A percentile compares a stretch with the other conserved stretches of the same genome.
phyloP scores from a whole-genome alignment of 2,797 vertebrate genomes.

The Sebastes matsubarae region DNA sequence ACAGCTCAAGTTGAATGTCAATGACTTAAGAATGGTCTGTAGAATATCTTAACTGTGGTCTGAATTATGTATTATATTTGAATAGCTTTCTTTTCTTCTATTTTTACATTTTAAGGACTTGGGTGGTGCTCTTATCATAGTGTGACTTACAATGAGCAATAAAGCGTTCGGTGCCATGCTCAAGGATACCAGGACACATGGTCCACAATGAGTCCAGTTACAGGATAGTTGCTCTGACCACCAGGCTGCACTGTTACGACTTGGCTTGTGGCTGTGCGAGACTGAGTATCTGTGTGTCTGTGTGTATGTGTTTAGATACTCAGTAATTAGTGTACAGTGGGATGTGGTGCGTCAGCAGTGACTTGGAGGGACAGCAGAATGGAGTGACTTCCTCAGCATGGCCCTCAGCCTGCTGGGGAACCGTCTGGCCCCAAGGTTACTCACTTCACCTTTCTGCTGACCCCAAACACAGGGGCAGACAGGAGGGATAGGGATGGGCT shows the following conservation, averaged over 20 bases:
- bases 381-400: slow-evolving; percentile 58
- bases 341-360: slow-evolving; percentile 57
- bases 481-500: neutral
- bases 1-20: slow-evolving; percentile 65
- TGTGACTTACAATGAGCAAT: neutral
- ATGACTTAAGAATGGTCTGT: slow-evolving; percentile 49
- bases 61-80: slow-evolving; percentile 53
- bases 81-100: slow-evolving; percentile 25
- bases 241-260: slow-evolving; percentile 6
- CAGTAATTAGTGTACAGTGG: slow-evolving; percentile 39
- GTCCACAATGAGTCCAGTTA: slow-evolving; percentile 9
- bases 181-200: neutral
- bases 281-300: neutral
- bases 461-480: slow-evolving; percentile 41
- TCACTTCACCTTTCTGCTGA: slow-evolving; percentile 55
- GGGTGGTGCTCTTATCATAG: neutral
- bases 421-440: slow-evolving; percentile 75
- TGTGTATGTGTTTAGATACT: slow-evolving; percentile 28
- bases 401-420: slow-evolving; percentile 68
- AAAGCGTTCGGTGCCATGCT: neutral
- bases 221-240: slow-evolving; percentile 1
- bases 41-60: slow-evolving; percentile 51
- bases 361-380: slow-evolving; percentile 42
- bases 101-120: slow-evolving; percentile 29
- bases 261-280: slow-evolving; percentile 7